A percentile compares a stretch with the other conserved stretches of the same genome.
phyloP scores from a whole-genome alignment of 1,140 invertebrate species.

The Argopecten irradians region DNA sequence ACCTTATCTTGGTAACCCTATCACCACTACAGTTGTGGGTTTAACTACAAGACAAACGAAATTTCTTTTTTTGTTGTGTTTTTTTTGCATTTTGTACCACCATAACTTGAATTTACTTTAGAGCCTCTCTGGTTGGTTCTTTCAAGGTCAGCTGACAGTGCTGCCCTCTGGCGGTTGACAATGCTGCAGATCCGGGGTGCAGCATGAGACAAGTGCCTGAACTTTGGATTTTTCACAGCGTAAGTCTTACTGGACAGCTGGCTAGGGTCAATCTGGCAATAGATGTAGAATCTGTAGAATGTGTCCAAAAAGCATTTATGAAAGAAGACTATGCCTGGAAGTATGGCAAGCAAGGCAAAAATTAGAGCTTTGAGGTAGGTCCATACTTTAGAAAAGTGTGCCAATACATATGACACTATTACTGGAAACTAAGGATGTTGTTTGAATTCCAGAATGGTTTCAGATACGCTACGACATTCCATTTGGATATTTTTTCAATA shows the following conservation, averaged over 20 bases:
- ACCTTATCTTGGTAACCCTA: no score
- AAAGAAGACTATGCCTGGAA: background rate
- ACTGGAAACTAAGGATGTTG: no score
- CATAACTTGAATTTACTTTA: background rate
- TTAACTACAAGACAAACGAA: no score
- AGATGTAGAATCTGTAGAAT: background rate
- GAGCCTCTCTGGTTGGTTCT: background rate
- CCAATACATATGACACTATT: no score
- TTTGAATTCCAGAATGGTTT: no score
- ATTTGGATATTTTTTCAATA: no score
- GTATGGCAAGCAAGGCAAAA: background rate
- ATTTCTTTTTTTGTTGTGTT: no score
- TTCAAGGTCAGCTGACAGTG: conserved; percentile 24
- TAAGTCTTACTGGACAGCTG: conserved; percentile 41
- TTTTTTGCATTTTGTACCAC: no score
- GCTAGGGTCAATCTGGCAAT: conserved; percentile 39
- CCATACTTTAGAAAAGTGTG: no score
- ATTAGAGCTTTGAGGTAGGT: background rate
- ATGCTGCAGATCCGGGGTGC: conserved; percentile 42
- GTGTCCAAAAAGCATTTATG: background rate
- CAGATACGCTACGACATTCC: no score
- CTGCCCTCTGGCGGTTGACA: conserved; percentile 42
- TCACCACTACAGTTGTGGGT: no score
- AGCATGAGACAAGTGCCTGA: conserved; percentile 30
- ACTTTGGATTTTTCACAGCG: conserved; percentile 50